Evolutionary conservation across 2,113 vertebrate species (phyloP).

Genomic region (Bubo blakistoni): DNA sequence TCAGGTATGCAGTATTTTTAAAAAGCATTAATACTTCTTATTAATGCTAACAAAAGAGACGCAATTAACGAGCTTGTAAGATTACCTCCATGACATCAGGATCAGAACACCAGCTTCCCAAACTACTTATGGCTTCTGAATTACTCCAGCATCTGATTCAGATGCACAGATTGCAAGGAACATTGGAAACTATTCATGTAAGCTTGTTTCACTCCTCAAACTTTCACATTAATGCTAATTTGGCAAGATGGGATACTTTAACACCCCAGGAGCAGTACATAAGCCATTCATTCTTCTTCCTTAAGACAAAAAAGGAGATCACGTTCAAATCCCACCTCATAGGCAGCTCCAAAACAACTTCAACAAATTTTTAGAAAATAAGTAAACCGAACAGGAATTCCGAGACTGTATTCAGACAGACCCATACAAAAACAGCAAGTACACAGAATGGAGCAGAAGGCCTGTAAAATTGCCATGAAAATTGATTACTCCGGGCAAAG

Average conservation of each 20-base stretch:
- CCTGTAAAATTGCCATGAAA: conserved; percentile 35
- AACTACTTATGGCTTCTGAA: not conserved
- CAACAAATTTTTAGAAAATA: not conserved
- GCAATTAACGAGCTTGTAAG: not conserved
- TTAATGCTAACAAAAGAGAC: not conserved
- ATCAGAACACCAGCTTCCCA: not conserved
- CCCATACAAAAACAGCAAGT: not conserved
- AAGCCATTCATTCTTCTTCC: not conserved
- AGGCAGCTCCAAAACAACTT: not conserved
- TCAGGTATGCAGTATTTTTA: not conserved
- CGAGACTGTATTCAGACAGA: not conserved
- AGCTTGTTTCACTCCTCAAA: not conserved
- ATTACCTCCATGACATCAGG: not conserved
- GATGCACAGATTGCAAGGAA: not conserved
- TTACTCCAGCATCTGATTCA: not conserved
- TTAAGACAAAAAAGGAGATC: not conserved
- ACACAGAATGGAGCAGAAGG: not conserved
- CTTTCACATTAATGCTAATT: not conserved
- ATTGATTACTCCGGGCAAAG: not conserved
- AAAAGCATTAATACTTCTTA: not conserved
- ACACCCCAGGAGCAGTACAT: not conserved
- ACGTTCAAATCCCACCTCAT: not conserved
- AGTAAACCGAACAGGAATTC: not conserved
- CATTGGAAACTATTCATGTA: not conserved
- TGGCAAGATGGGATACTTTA: not conserved